Base-by-base conservation (phyloP, 1,140 invertebrate species). In the Fopius arisanus region DNA sequence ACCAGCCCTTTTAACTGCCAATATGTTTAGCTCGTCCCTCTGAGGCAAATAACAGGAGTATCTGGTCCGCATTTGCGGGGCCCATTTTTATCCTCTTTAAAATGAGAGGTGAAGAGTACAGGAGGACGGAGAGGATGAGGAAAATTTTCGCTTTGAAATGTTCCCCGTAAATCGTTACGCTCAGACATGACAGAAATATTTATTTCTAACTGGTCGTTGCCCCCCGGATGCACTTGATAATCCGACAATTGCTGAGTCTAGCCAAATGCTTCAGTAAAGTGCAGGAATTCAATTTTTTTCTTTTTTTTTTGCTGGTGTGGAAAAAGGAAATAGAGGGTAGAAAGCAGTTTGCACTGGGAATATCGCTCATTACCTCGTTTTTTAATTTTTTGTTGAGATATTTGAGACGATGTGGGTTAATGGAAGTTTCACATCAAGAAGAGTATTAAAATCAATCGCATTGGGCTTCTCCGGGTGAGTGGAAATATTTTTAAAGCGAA, bases 121-220 rank as follows among this genome's bases (percentile, higher is more conserved):
- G 33, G 12, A 12, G 12, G 33, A 10, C 12, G 33, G 12, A 10
- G 33, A 37, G 33, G 33, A 37, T 51, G 43, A 1, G 43, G n/a
- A 19, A 21, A 51, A 21, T 51, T 51, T 51, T 16, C 43, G 43
- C 43, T 51, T 51, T 59, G 19, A 59, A 59, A 59, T 59, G 26
- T 19, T 37, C 43, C 1, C 19, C 43, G 43, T 51, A 51, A 51
- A 51, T 51, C 43, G n/a, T 51, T 21, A n/a, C 6, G n/a, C 19
- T 51, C 19, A 51, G n/a, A 51, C n/a, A 51, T 51, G 21, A 59
- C 54, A 26, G 54, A 26, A 59, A 59, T 59, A 59, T 59, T 59
- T 59, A 59, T 59, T 59, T 59, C 54, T 59, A 59, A 59, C 54
- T 59, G 54, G 54, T 59, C 54, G 54, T 59, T 59, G 54, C 54